A percentile compares a stretch with the other conserved stretches of the same genome.
Conservation (phyloP, 2,888 invertebrate genomes). For the Standfussiana lucernea region DNA sequence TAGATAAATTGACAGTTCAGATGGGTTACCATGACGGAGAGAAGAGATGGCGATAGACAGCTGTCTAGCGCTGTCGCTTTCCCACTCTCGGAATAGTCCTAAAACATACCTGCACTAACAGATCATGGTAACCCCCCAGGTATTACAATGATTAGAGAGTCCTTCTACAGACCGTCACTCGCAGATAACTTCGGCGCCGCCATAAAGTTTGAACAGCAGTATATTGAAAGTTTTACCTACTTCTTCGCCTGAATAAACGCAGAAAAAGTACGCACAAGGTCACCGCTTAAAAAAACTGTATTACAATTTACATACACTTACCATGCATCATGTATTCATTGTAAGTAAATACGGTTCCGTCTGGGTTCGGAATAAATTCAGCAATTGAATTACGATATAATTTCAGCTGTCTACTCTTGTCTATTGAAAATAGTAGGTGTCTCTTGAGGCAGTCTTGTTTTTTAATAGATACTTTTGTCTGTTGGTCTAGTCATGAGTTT, state of each 20-base stretch:
- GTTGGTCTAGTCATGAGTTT: not conserved
- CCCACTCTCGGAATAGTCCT: too few species aligned
- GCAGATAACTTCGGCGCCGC: too few species aligned
- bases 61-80: too few species aligned
- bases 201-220: too few species aligned
- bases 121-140: too few species aligned
- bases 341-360: conserved; percentile 20
- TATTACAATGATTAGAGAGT: too few species aligned
- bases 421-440: conserved; percentile 16
- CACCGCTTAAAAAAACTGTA: conserved; percentile 17
- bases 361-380: conserved; percentile 12
- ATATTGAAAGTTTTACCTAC: not conserved
- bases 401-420: not conserved
- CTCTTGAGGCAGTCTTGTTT: conserved; percentile 3
- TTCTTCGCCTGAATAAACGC: not conserved
- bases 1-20: too few species aligned
- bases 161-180: too few species aligned
- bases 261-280: conserved; percentile 30
- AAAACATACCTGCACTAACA: too few species aligned
- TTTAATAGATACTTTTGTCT: not conserved
- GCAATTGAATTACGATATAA: not conserved
- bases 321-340: conserved; percentile 37
- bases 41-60: too few species aligned
- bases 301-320: conserved; percentile 16
- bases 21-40: too few species aligned